Evolutionary conservation across 2,888 invertebrate genomes (phyloP).

Genomic region (Glyphotaelius pellucidus): DNA sequence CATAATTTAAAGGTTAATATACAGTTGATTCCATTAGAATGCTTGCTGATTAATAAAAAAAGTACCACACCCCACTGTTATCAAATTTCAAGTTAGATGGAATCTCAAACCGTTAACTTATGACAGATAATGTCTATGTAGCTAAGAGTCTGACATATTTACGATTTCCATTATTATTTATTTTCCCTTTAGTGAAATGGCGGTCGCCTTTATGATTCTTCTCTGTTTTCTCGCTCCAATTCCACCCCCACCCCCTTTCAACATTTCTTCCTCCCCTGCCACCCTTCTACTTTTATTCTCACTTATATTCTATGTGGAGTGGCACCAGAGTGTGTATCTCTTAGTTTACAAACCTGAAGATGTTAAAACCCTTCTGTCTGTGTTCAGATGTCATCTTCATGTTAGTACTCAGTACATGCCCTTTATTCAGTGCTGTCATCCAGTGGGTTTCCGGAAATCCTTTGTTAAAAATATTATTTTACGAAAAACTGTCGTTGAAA

Average conservation of each 20-base stretch:
- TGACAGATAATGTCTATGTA: not conserved
- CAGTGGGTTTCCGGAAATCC: not conserved
- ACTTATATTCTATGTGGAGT: not conserved
- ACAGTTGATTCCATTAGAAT: not conserved
- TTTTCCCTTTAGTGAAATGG: slow-evolving; percentile 8
- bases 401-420: not conserved
- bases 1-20: too few relatives aligned
- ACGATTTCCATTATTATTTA: not conserved
- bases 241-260: not conserved
- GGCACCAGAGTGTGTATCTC: not conserved
- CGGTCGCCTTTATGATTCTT: not conserved
- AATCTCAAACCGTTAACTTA: too few relatives aligned
- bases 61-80: not conserved
- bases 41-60: not conserved
- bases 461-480: not conserved
- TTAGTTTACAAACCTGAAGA: not conserved
- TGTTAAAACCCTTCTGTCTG: not conserved
- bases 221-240: not conserved
- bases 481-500: too few relatives aligned
- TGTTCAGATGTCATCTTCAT: not conserved
- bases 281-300: not conserved
- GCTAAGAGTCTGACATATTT: slow-evolving; percentile 3
- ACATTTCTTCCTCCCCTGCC: not conserved
- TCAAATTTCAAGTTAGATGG: too few relatives aligned
- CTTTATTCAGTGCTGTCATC: not conserved